Base-by-base conservation (phyloP, 2,113 vertebrate species). In the Neodontobutis hainanensis region DNA sequence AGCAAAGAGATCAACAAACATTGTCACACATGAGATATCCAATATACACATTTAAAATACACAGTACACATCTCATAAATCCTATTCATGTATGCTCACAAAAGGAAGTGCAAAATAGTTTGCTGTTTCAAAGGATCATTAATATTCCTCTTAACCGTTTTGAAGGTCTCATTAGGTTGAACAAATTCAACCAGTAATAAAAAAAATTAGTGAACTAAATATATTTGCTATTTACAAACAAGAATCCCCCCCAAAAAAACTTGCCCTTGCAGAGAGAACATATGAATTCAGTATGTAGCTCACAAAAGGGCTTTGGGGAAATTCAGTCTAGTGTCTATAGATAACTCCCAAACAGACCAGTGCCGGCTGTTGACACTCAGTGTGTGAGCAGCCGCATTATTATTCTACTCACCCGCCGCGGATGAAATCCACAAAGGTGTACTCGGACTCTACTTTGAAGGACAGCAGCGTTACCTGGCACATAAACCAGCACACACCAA, bases 351-450 rank as follows among this genome's bases (percentile, higher is more conserved):
- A 43, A 69, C 2, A 50, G 11, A 50, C 27, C 47, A 15, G 49
- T 10, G 60, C 60, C 75, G 38, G 48, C 69, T 62, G 11, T 55
- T 65, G 70, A 59, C 63, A 47, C 51, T 48, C 8, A 47, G 40
- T 49, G 61, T 35, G 62, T 75, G 40, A 49, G 60, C 15, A 14
- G 50, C 12, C n/a, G 47, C 10, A 80, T 89, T 75, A 77, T 64
- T 74, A 88, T 87, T 88, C 80, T 50, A 90, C 96, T 96, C 92
- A 99, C 97, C 97, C 97, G 87, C 97, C 97, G 75, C 95, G 94
- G 82, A 98, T 99, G 89, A 97, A 99, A 93, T 99, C 97, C 59
- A 99, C 95, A 65, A 99, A 99, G 51, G 97, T 99, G 88, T 96
- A 97, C 87, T 99, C 97, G 0, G 97, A 98, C 85, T 99, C 95